These are phyloP conservation scores for Ophonus ardosiacus DNA, from an alignment of 2,888 invertebrate genomes.

Conservation along the genomic window DNA sequence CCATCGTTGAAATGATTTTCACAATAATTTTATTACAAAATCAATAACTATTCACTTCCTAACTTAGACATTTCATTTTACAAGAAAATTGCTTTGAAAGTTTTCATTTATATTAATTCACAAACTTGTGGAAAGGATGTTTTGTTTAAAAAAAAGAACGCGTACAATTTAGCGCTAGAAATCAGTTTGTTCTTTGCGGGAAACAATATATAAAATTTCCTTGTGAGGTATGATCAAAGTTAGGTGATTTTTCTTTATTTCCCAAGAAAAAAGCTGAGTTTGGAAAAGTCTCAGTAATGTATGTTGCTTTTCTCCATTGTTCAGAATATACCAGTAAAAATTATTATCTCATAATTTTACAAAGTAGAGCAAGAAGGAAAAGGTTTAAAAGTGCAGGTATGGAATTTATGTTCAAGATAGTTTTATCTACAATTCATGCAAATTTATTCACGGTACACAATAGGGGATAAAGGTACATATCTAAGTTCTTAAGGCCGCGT, in stretches of 20 bases:
- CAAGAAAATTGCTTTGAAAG: background rate
- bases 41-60: conserved; percentile 23
- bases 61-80: background rate
- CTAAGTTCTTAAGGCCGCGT: background rate
- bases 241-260: conserved; percentile 57
- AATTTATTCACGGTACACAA: conserved; percentile 22
- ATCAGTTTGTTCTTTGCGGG: conserved; percentile 30
- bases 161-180: conserved; percentile 12
- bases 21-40: conserved; percentile 4
- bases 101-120: conserved; percentile 1
- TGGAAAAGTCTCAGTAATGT: conserved; percentile 28
- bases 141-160: background rate
- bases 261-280: conserved; percentile 9
- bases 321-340: conserved; percentile 41
- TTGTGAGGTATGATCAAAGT: conserved; percentile 47
- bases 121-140: background rate
- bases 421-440: conserved; percentile 24
- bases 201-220: conserved; percentile 40
- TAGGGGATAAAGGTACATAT: background rate
- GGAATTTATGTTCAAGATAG: conserved; percentile 25
- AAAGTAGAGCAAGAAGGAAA: conserved; percentile 13
- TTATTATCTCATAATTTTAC: conserved; percentile 51
- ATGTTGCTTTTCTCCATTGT: conserved; percentile 25
- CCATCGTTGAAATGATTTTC: background rate
- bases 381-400: conserved; percentile 27